Evolutionary conservation across 2,888 invertebrate genomes (phyloP).

Genomic region (Hedya salicella): DNA sequence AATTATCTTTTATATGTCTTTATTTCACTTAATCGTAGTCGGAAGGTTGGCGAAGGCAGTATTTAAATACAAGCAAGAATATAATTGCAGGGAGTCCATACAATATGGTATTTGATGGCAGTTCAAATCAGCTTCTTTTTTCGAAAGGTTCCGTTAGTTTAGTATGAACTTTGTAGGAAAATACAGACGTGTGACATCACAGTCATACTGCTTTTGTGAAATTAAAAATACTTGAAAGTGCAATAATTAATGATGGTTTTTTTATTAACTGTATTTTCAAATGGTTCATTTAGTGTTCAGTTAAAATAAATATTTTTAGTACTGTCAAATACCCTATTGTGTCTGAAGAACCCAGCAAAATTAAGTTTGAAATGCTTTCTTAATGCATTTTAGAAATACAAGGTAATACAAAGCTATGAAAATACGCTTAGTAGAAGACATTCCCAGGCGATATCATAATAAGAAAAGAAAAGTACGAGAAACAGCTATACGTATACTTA

Average conservation of each 20-base stretch:
- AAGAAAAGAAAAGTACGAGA: conserved; percentile 9
- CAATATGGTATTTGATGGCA: background rate
- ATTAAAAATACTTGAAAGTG: too few species aligned
- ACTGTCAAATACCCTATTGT: background rate
- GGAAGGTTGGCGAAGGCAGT: background rate
- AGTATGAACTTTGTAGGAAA: too few species aligned
- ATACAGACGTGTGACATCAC: too few species aligned
- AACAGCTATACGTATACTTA: too few species aligned
- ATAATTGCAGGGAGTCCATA: background rate
- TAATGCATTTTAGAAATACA: background rate
- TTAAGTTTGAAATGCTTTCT: conserved; percentile 5
- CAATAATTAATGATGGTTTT: too few species aligned
- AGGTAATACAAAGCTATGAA: conserved; percentile 2
- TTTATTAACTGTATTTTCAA: too few species aligned
- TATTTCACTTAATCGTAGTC: background rate
- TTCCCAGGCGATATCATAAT: background rate
- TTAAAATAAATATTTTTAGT: too few species aligned
- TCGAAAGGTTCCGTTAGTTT: too few species aligned
- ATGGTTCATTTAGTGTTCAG: too few species aligned
- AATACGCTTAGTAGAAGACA: conserved; percentile 14
- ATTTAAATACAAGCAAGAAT: conserved; percentile 24
- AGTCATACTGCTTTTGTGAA: too few species aligned
- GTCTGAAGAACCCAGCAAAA: background rate
- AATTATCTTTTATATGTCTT: background rate
- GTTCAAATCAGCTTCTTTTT: too few species aligned